Percentiles rank a stretch among this genome's conserved stretches.
Evolutionary conservation across 1,140 invertebrate genomes (phyloP).

Genomic region (Aphaenogaster rudis): DNA sequence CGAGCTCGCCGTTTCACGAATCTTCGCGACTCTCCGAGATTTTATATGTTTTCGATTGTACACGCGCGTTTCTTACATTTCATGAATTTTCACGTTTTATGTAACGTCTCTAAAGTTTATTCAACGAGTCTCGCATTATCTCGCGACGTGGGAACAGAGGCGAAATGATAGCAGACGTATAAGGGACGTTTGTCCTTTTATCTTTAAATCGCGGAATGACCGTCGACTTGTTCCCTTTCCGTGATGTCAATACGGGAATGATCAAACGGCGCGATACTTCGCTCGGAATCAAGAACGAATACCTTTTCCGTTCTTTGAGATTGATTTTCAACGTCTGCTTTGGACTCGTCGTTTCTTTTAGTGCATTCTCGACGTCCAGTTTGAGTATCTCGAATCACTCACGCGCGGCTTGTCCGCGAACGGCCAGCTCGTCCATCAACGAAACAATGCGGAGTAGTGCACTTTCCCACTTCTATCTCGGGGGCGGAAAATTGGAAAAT

Average conservation of each 20-base stretch:
- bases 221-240: not conserved
- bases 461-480: slow-evolving; percentile 66
- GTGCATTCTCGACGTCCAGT: not conserved
- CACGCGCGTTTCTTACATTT: not conserved
- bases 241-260: not conserved
- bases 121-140: not conserved
- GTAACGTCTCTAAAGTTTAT: not conserved
- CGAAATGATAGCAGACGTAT: not conserved
- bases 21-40: not conserved
- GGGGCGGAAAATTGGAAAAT: slow-evolving; percentile 74
- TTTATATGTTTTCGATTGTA: not conserved
- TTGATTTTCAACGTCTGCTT: not conserved
- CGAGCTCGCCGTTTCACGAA: slow-evolving; percentile 45
- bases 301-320: not conserved
- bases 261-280: not conserved
- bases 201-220: slow-evolving; percentile 6
- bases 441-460: slow-evolving; percentile 64
- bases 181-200: not conserved
- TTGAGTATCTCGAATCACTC: slow-evolving; percentile 46
- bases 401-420: not conserved
- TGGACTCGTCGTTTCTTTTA: slow-evolving; percentile 2
- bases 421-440: slow-evolving; percentile 59
- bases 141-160: not conserved
- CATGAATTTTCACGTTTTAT: not conserved
- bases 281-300: not conserved